Conservation (phyloP, 2,888 invertebrate genomes). For the Phragmatobia fuliginosa region DNA sequence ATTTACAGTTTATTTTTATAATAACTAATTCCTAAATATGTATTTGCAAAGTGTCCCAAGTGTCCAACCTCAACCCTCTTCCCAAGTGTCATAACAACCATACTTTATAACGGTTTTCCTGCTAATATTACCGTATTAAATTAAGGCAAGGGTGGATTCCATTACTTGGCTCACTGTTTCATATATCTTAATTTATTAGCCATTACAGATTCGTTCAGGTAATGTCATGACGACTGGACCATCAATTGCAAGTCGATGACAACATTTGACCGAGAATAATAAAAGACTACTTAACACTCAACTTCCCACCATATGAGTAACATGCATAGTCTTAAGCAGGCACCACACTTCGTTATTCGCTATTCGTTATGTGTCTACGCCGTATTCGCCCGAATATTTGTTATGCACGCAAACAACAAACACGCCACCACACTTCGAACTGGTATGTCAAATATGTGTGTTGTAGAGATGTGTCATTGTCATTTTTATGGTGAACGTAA, state of each 20-base stretch:
- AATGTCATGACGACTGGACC: neutral
- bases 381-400: no score
- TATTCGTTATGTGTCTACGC: no score
- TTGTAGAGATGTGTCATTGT: no score
- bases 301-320: no score
- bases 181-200: slow-evolving; percentile 1
- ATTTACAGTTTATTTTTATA: neutral
- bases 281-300: neutral
- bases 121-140: neutral
- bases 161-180: neutral
- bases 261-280: neutral
- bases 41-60: neutral
- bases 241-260: neutral
- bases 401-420: no score
- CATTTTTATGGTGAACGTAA: no score
- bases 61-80: neutral
- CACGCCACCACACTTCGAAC: no score
- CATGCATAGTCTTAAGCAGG: no score
- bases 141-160: neutral
- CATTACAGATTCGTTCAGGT: neutral
- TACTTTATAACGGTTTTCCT: neutral
- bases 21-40: neutral
- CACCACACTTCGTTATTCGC: no score
- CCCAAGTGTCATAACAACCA: slow-evolving; percentile 1
- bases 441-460: no score